Conservation (phyloP, 2,888 invertebrate genomes). For the Neocrepidodera transversa region DNA sequence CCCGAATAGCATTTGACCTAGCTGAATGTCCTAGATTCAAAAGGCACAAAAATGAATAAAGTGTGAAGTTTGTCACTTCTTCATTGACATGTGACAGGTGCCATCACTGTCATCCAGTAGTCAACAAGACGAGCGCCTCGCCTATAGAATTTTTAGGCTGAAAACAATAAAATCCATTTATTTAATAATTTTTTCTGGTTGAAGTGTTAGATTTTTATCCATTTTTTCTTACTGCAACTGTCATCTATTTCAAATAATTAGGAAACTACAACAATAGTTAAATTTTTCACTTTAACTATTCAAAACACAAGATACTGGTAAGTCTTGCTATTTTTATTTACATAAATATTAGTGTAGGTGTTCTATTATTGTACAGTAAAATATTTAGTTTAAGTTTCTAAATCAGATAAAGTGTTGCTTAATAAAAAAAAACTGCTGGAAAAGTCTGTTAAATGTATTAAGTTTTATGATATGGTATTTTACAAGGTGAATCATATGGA, state of each 20-base stretch:
- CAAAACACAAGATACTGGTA: conserved; percentile 11
- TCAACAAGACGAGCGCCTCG: no score
- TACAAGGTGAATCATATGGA: conserved; percentile 16
- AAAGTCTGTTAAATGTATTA: neutral
- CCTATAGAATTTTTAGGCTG: no score
- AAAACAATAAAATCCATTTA: no score
- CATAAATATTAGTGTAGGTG: conserved; percentile 19
- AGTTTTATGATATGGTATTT: neutral
- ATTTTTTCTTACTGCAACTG: neutral
- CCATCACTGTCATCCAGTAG: no score
- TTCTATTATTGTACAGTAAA: conserved; percentile 8
- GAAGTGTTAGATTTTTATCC: neutral
- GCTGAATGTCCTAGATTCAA: no score
- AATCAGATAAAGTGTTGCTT: neutral
- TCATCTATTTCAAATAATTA: neutral
- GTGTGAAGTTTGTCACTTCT: no score
- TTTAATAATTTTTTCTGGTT: neutral
- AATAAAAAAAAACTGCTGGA: neutral
- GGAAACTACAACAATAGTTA: neutral
- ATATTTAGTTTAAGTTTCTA: neutral
- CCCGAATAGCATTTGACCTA: no score
- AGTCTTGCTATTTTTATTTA: conserved; percentile 27
- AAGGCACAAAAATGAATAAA: no score
- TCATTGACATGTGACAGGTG: no score
- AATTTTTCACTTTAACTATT: neutral